These are phyloP conservation scores for Melolontha melolontha DNA, from an alignment of 2,888 invertebrate genomes.

Conservation along the genomic window DNA sequence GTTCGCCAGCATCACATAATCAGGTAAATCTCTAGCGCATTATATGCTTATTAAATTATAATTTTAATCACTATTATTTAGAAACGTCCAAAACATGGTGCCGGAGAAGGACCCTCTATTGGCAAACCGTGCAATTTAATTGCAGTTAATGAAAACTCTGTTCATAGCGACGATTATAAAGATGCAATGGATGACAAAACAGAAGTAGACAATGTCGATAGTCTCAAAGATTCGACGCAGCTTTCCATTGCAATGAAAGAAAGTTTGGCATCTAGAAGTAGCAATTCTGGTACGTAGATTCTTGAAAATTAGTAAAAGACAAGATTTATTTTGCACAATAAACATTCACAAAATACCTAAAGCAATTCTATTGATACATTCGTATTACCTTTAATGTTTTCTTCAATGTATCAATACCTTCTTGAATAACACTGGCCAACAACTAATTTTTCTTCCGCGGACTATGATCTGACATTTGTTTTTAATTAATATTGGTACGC, in stretches of 20 bases:
- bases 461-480: no score
- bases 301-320: neutral
- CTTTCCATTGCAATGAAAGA: conserved; percentile 34
- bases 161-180: conserved; percentile 38
- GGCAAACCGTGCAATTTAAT: conserved; percentile 40
- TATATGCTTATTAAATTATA: no score
- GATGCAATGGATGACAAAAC: conserved; percentile 40
- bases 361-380: neutral
- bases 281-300: conserved; percentile 34
- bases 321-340: neutral
- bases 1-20: no score
- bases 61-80: neutral
- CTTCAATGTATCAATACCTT: no score
- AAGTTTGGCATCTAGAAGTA: conserved; percentile 39
- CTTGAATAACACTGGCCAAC: no score
- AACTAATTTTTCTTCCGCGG: no score
- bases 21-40: no score
- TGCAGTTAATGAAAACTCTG: conserved; percentile 40
- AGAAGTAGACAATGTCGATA: conserved; percentile 28
- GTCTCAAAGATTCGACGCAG: conserved; percentile 33
- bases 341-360: neutral
- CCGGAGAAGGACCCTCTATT: conserved; percentile 24
- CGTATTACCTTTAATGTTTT: no score
- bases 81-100: conserved; percentile 22
- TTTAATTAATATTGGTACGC: no score